Percentiles rank a stretch among this genome's conserved stretches.
Evolutionary conservation across 2,797 vertebrate species (phyloP).

Genomic region (Taeniopygia guttata): DNA sequence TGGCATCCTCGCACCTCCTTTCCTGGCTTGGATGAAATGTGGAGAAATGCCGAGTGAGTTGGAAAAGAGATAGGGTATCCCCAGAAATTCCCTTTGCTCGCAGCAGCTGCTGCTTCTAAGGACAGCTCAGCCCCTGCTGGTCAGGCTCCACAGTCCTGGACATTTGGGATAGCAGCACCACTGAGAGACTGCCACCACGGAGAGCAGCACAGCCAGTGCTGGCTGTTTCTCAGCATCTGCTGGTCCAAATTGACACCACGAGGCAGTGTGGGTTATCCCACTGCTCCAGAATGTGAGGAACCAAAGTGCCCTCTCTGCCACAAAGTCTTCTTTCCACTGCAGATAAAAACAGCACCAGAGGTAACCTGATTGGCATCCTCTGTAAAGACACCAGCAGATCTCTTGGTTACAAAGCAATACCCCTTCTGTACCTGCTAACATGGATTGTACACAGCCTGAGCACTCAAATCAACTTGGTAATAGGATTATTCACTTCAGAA

Average conservation of each 20-base stretch:
- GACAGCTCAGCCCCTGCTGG: neutral
- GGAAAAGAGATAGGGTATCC: neutral
- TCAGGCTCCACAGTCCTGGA: neutral
- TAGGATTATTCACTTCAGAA: neutral
- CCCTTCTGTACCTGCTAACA: neutral
- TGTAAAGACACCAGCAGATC: neutral
- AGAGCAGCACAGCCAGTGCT: fast-evolving
- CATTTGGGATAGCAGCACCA: fast-evolving
- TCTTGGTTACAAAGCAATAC: neutral
- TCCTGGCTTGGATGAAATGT: neutral
- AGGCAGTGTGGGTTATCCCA: fast-evolving
- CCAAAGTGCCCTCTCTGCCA: neutral
- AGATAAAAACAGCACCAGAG: neutral
- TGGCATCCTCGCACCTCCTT: fast-evolving
- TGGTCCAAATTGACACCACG: fast-evolving
- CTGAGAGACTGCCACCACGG: fast-evolving
- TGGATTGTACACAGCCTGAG: fast-evolving
- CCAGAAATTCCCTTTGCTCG: fast-evolving
- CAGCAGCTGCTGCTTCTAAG: neutral
- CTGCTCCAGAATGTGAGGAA: fast-evolving
- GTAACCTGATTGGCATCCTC: neutral
- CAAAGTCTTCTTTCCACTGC: neutral
- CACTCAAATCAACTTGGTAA: neutral
- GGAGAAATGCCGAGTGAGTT: neutral
- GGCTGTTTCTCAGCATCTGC: neutral